Conservation (phyloP, 2,797 vertebrate genomes). For the Hyperoplus lanceolatus region DNA sequence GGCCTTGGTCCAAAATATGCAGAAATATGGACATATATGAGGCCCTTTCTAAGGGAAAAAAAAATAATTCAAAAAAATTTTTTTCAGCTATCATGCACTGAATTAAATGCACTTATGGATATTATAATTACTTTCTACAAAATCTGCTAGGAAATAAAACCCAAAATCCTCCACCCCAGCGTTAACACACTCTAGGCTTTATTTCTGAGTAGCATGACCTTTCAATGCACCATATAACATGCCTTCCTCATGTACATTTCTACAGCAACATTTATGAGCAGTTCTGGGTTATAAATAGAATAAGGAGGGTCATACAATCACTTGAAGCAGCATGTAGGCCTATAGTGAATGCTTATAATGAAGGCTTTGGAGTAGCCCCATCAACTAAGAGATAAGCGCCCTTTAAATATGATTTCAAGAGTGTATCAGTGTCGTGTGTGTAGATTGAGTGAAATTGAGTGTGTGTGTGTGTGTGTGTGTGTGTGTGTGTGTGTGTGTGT, state of each 20-base stretch:
- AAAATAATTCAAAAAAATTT: too few relatives aligned
- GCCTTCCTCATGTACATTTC: conserved; percentile 17
- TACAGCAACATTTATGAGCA: neutral
- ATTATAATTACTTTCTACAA: too few relatives aligned
- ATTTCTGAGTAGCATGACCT: neutral
- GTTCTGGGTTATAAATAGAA: neutral
- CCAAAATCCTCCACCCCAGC: too few relatives aligned
- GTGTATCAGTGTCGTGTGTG: conserved; percentile 8
- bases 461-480: conserved; percentile 5
- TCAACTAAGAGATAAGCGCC: conserved; percentile 1
- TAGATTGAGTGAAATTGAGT: neutral
- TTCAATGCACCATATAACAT: neutral
- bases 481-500: too few relatives aligned
- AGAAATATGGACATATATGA: too few relatives aligned
- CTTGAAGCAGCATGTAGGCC: neutral
- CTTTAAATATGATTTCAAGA: neutral
- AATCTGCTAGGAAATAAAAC: too few relatives aligned
- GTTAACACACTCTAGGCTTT: neutral
- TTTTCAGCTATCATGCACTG: too few relatives aligned
- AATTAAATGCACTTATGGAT: too few relatives aligned
- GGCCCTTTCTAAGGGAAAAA: too few relatives aligned
- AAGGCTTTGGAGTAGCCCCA: neutral
- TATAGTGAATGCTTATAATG: conserved; percentile 27
- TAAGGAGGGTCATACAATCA: conserved; percentile 6
- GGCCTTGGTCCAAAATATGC: too few relatives aligned